Evolutionary conservation across 2,797 vertebrate species (phyloP).

Genomic region (Xiphophorus birchmanni): DNA sequence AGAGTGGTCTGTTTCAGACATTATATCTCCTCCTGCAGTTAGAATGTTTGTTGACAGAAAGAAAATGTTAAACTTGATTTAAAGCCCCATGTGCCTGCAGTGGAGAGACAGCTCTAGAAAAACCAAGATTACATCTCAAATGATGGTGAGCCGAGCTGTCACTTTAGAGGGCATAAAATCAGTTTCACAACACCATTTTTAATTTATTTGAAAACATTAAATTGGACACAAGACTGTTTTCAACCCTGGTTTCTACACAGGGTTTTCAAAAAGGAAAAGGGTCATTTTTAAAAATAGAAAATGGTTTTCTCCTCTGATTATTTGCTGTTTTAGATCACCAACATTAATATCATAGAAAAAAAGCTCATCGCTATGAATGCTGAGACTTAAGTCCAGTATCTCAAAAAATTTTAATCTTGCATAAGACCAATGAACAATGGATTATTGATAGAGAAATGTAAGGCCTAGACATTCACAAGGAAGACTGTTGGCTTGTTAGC

Average conservation of each 20-base stretch:
- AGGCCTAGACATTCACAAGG: background rate
- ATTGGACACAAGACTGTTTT: background rate
- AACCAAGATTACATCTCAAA: slow-evolving; percentile 1
- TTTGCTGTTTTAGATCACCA: background rate
- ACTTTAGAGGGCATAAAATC: background rate
- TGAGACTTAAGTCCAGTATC: background rate
- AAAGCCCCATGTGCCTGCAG: background rate
- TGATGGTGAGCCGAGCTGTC: background rate
- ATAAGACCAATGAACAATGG: background rate
- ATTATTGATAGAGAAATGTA: background rate
- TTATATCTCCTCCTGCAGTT: background rate
- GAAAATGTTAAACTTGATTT: background rate
- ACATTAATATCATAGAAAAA: background rate
- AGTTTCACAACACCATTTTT: background rate
- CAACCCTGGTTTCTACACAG: background rate
- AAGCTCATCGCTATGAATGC: background rate
- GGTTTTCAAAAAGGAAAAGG: background rate
- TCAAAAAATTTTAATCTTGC: background rate
- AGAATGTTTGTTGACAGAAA: background rate
- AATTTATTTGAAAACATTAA: background rate
- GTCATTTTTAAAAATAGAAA: background rate
- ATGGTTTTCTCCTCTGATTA: background rate
- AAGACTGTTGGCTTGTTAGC: background rate
- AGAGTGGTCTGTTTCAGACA: background rate
- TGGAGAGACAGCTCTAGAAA: background rate